Conservation (phyloP, 2,888 invertebrate species). For the Argyra leucocephala region DNA sequence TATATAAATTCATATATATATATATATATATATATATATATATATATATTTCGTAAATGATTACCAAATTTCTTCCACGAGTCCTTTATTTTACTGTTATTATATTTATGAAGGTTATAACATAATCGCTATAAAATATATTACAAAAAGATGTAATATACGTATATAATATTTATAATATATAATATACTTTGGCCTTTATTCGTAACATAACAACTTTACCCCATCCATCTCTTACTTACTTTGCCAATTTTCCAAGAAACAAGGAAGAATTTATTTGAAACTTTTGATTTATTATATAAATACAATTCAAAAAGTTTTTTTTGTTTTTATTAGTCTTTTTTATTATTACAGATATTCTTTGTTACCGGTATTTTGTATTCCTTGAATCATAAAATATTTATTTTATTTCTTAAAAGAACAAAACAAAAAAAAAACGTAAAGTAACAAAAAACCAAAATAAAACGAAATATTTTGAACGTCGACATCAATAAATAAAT, state of each 20-base stretch:
- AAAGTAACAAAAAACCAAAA: background rate
- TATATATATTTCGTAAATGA: background rate
- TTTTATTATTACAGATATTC: background rate
- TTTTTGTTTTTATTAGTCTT: background rate
- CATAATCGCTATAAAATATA: too few relatives aligned
- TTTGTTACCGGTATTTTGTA: background rate
- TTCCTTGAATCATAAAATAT: background rate
- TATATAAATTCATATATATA: too few relatives aligned
- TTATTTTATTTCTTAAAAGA: background rate
- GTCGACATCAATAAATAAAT: too few relatives aligned
- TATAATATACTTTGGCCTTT: background rate
- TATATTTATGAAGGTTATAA: background rate
- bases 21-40: too few relatives aligned
- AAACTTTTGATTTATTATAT: slow-evolving; percentile 3
- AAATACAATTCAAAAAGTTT: background rate
- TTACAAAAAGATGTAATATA: too few relatives aligned
- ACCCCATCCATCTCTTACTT: background rate
- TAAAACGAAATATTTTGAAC: background rate
- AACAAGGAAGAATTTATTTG: background rate
- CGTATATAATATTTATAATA: background rate
- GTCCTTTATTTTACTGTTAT: background rate
- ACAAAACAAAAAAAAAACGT: background rate
- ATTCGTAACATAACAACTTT: background rate
- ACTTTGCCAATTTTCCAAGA: background rate
- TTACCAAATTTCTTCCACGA: background rate